Evolutionary conservation across 1,140 invertebrate species (phyloP).

Genomic region (Lordiphosa clarofinis): DNA sequence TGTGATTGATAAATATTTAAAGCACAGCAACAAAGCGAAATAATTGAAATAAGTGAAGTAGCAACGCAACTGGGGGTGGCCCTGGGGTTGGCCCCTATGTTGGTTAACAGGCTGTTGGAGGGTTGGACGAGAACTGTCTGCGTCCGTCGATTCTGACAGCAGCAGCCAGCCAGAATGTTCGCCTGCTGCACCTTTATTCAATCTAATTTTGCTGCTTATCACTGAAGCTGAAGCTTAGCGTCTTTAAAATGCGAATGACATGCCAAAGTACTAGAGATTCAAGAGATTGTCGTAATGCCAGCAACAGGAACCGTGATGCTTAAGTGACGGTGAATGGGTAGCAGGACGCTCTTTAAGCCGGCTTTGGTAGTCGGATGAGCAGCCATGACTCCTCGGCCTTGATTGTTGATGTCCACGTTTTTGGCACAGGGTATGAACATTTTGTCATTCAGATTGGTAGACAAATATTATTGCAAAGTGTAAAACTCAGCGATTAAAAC

Average conservation of each 20-base stretch:
- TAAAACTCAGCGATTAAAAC: too few relatives aligned
- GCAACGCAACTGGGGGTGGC: conserved; percentile 38
- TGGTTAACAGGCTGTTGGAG: not conserved
- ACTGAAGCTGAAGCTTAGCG: conserved; percentile 63
- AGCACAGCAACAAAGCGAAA: conserved; percentile 74
- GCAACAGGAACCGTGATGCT: conserved; percentile 9
- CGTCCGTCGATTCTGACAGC: conserved; percentile 52
- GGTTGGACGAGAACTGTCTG: conserved; percentile 2
- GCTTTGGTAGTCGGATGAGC: conserved; percentile 66
- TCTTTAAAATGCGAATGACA: conserved; percentile 76
- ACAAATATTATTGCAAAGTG: too few relatives aligned
- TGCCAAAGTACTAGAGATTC: conserved; percentile 74
- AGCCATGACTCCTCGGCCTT: conserved; percentile 34
- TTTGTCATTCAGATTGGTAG: not conserved
- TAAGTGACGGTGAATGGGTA: conserved; percentile 3
- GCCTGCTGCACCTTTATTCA: conserved; percentile 66
- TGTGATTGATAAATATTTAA: conserved; percentile 78
- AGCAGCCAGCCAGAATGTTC: conserved; percentile 54
- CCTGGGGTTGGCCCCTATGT: conserved; percentile 4
- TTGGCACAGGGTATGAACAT: not conserved
- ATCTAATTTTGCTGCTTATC: conserved; percentile 76
- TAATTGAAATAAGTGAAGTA: conserved; percentile 73
- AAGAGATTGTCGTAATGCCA: conserved; percentile 55
- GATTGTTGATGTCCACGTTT: conserved; percentile 47
- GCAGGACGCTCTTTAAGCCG: conserved; percentile 29